Percentiles rank a stretch among this genome's conserved stretches.
Conservation (phyloP, 1,140 invertebrate genomes). For the Bemisia tabaci region DNA sequence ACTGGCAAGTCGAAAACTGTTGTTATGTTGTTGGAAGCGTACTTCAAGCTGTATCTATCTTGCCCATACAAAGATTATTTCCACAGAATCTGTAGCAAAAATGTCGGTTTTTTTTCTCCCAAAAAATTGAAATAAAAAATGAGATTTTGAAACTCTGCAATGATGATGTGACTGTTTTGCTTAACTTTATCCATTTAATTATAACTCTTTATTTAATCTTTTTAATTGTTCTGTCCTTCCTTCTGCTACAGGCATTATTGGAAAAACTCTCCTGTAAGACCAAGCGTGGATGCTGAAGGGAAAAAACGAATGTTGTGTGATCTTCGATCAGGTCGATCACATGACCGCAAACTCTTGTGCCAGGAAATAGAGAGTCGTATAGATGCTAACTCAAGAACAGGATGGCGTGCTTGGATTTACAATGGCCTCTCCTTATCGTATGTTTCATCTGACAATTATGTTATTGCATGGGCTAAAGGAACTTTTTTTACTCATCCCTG, state of each 20-base stretch:
- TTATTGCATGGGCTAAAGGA: background rate
- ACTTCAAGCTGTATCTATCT: too few species aligned
- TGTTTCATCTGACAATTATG: slow-evolving; percentile 33
- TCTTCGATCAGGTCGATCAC: slow-evolving; percentile 65
- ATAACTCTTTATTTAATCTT: too few species aligned
- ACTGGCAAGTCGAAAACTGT: too few species aligned
- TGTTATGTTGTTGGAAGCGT: too few species aligned
- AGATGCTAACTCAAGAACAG: slow-evolving; percentile 50
- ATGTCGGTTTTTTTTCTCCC: too few species aligned
- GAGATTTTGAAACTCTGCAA: too few species aligned
- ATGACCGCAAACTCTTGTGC: slow-evolving; percentile 71
- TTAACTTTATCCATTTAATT: too few species aligned
- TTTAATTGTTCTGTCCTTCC: too few species aligned
- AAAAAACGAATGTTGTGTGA: slow-evolving; percentile 73
- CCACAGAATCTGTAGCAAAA: too few species aligned
- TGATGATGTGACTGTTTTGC: too few species aligned
- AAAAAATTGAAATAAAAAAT: too few species aligned
- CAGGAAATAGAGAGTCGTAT: slow-evolving; percentile 63
- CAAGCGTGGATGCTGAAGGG: slow-evolving; percentile 65
- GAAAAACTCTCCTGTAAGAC: slow-evolving; percentile 69
- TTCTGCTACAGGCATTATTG: slow-evolving; percentile 74
- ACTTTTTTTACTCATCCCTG: slow-evolving; percentile 3
- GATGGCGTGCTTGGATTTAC: slow-evolving; percentile 73
- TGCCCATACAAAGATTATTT: too few species aligned
- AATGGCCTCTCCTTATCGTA: slow-evolving; percentile 73